Percentiles rank a stretch among this genome's conserved stretches.
phyloP scores from a whole-genome alignment of 2,888 invertebrate genomes.

The Eupithecia subfuscata region DNA sequence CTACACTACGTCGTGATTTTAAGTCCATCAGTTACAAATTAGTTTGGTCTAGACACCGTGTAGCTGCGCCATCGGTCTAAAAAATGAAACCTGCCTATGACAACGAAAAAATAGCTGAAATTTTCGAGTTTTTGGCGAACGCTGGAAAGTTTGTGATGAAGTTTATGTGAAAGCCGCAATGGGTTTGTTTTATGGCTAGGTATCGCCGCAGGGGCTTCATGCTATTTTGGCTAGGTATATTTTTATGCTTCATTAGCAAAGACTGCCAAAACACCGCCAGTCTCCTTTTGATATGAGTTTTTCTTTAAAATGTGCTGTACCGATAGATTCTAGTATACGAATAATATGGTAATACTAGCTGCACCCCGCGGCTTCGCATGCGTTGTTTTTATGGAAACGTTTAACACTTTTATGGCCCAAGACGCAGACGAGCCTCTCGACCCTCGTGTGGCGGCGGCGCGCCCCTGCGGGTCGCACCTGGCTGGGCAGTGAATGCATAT shows the following conservation, averaged over 20 bases:
- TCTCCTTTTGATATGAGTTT: background rate
- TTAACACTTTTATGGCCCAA: too few relatives aligned
- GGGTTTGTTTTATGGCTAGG: slow-evolving; percentile 22
- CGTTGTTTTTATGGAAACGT: too few relatives aligned
- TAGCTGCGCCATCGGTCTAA: background rate
- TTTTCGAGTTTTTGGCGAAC: slow-evolving; percentile 27
- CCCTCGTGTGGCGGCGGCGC: too few relatives aligned
- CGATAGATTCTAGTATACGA: too few relatives aligned
- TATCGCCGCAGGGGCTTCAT: background rate
- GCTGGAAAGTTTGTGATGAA: slow-evolving; percentile 29
- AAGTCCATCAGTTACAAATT: too few relatives aligned
- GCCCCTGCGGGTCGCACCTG: too few relatives aligned
- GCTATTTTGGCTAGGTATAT: background rate
- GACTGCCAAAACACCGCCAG: too few relatives aligned
- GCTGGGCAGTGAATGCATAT: too few relatives aligned
- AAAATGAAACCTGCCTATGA: slow-evolving; percentile 27
- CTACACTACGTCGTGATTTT: too few relatives aligned
- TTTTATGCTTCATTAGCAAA: background rate
- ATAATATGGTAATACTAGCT: too few relatives aligned
- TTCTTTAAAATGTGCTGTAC: background rate
- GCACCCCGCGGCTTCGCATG: too few relatives aligned
- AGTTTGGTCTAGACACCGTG: background rate
- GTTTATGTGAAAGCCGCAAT: slow-evolving; percentile 28
- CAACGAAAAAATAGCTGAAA: slow-evolving; percentile 35
- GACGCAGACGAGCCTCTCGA: too few relatives aligned